phyloP scores from a whole-genome alignment of 2,797 vertebrate genomes.

The Chaetophractus vellerosus region DNA sequence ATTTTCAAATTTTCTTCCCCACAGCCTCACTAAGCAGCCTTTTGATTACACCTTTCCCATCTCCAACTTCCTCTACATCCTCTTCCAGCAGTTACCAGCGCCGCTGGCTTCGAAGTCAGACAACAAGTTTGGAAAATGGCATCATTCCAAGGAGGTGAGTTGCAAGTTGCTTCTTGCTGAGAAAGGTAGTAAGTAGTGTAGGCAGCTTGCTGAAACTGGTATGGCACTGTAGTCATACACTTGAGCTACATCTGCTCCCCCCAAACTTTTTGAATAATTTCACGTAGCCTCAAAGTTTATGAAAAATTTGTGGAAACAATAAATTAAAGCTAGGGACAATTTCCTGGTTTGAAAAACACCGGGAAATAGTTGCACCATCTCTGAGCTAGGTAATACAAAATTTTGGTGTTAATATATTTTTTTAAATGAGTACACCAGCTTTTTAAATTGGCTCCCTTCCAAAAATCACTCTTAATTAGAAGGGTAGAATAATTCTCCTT shows the following conservation, averaged over 20 bases:
- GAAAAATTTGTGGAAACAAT: neutral
- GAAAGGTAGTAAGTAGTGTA: neutral
- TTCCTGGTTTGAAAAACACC: neutral
- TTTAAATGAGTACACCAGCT: neutral
- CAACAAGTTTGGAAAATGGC: slow-evolving; percentile 94
- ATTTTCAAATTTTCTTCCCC: slow-evolving; percentile 63
- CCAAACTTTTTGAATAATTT: neutral
- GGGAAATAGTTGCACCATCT: neutral
- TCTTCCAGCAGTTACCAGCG: slow-evolving; percentile 94
- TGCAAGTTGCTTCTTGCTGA: slow-evolving; percentile 6
- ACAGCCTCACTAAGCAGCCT: slow-evolving; percentile 94
- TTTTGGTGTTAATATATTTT: neutral
- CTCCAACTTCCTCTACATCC: slow-evolving; percentile 92
- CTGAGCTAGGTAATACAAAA: neutral
- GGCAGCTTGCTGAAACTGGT: neutral
- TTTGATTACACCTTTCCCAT: slow-evolving; percentile 93
- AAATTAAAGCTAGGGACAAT: neutral
- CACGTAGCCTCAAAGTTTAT: neutral
- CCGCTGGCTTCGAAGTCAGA: slow-evolving; percentile 94
- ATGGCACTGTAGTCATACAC: neutral
- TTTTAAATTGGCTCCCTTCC: neutral
- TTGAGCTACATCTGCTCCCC: no score
- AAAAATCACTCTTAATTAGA: neutral
- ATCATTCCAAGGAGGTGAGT: slow-evolving; percentile 92
- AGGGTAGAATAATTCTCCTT: neutral